Percentiles rank a stretch among this genome's conserved stretches.
phyloP scores from a whole-genome alignment of 53 echinoderm and acorn worm species.

The Echinarachnius parma region DNA sequence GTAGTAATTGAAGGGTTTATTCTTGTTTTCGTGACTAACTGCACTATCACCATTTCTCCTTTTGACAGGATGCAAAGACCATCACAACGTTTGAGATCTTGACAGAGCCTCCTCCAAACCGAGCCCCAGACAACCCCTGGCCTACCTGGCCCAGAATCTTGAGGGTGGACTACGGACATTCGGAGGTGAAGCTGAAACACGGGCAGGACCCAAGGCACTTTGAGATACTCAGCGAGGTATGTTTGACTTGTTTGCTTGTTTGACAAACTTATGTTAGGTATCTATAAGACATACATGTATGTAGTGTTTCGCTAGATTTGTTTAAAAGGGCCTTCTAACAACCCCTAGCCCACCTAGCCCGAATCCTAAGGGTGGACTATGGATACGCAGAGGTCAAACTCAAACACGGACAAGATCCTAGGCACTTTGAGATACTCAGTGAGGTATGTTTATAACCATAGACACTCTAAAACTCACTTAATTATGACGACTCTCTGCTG shows the following conservation, averaged over 20 bases:
- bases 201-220: constrained; percentile 94
- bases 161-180: constrained; percentile 93
- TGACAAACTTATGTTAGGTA: too few relatives aligned
- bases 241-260: background rate
- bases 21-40: too few relatives aligned
- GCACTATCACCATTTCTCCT: background rate
- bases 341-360: constrained; percentile 99
- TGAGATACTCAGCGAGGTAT: constrained; percentile 92
- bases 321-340: too few relatives aligned
- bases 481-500: too few relatives aligned
- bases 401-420: constrained; percentile 88
- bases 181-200: constrained; percentile 90
- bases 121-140: constrained; percentile 90
- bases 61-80: constrained; percentile 76
- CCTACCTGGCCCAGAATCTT: constrained; percentile 95
- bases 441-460: too few relatives aligned
- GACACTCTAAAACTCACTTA: too few relatives aligned
- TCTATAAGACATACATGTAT: too few relatives aligned
- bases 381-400: constrained; percentile 96
- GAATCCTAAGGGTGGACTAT: constrained; percentile 90
- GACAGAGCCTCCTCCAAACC: constrained; percentile 73
- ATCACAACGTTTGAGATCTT: constrained; percentile 98
- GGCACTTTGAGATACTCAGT: constrained; percentile 92
- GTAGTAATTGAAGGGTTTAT: too few relatives aligned
- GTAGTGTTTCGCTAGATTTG: too few relatives aligned